Base-by-base conservation (phyloP, 2,113 vertebrate genomes). In the Saccopteryx leptura region DNA sequence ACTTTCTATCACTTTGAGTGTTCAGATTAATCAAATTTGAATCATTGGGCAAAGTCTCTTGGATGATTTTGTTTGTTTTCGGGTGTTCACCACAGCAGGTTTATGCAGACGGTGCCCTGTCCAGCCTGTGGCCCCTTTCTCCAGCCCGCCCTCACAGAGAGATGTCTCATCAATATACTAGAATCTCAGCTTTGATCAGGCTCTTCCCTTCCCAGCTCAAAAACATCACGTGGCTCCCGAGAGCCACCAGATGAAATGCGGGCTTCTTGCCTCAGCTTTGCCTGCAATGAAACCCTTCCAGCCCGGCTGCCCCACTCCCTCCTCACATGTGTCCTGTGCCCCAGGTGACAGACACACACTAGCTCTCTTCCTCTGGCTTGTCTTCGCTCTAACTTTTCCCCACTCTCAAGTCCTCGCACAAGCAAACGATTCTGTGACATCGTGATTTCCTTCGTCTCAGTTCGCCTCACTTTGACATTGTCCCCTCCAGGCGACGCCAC, bases 321-420 rank as follows among this genome's bases (percentile, higher is more conserved):
- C 65, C 48, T 2, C 12, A 0, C 2, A 0, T 0, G 7, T 1
- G 21, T 31, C 1, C 15, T 19, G 31, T 39, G 39, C 68, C n/a
- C 5, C 0, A 2, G 1, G 60, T 21, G 0, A 31, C 19, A 14
- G n/a, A 39, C 56, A 13, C 13, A 6, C 39, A 26, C 12, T 3
- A 7, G 50, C 13, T 46, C 26, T 56, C 26, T 48, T 50, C 61
- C 31, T 79, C 60, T 9, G 10, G 5, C 19, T 23, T 12, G 12
- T 60, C n/a, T 61, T 78, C 3, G 84, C 54, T 86, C 23, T 26
- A 28, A 11, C 26, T 9, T 7, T 18, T 54, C 23, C 48, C n/a
- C 2, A 0, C 74, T 50, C 48, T 18, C 33, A n/a, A 87, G 82
- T 52, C 58, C 14, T n/a, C 17, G 17, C n/a, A 56, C 33, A 18